Percentiles rank a stretch among this genome's conserved stretches.
These are phyloP conservation scores for Balanococcus diminutus DNA, from an alignment of 2,888 invertebrate genomes.

Conservation along the genomic window DNA sequence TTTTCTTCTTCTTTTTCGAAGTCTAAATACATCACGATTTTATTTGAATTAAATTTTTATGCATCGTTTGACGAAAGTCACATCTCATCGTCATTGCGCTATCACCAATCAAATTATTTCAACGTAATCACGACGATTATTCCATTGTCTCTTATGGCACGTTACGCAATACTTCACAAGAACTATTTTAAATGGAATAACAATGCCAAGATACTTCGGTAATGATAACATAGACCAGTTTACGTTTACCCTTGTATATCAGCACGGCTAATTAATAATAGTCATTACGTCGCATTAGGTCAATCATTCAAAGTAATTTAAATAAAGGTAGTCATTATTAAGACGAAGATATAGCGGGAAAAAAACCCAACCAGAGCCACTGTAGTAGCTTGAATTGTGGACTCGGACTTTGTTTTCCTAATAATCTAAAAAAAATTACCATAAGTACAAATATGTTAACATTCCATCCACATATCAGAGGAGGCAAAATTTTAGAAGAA, in stretches of 20 bases:
- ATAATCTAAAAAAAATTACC: too few relatives aligned
- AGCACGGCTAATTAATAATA: slow-evolving; percentile 43
- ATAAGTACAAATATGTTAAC: too few relatives aligned
- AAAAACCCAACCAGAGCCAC: too few relatives aligned
- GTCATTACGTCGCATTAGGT: slow-evolving; percentile 50
- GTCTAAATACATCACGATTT: too few relatives aligned
- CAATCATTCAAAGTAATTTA: slow-evolving; percentile 51
- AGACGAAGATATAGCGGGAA: too few relatives aligned
- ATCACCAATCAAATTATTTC: background rate
- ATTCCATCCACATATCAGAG: too few relatives aligned
- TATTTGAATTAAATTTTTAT: too few relatives aligned
- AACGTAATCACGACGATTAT: background rate
- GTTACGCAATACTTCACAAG: slow-evolving; percentile 38
- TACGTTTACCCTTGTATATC: slow-evolving; percentile 50
- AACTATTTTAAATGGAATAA: slow-evolving; percentile 15
- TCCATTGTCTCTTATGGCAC: slow-evolving; percentile 13
- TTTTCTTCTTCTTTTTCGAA: too few relatives aligned
- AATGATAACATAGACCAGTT: slow-evolving; percentile 37
- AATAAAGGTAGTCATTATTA: slow-evolving; percentile 50
- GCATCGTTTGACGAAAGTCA: background rate
- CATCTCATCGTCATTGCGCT: background rate
- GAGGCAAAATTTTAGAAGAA: too few relatives aligned
- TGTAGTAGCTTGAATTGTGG: too few relatives aligned
- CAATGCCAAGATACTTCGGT: slow-evolving; percentile 45
- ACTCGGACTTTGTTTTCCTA: too few relatives aligned